Evolutionary conservation across 2,888 invertebrate species (phyloP).

Genomic region (Cremastobaeus sp.): DNA sequence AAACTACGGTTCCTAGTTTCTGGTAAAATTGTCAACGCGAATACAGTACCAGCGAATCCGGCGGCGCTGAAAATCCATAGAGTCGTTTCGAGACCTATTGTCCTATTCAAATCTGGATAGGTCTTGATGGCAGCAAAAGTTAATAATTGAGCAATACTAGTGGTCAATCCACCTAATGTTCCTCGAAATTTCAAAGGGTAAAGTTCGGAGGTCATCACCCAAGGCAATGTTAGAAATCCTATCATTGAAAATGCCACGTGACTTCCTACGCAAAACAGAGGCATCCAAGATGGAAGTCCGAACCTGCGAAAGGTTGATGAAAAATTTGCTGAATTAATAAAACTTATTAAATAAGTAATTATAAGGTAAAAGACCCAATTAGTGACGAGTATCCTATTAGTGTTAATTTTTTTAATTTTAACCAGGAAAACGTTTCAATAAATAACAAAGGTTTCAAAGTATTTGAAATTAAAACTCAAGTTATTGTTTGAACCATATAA

Average conservation of each 20-base stretch:
- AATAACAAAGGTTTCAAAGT: no score
- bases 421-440: no score
- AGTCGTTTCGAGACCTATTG: constrained; percentile 82
- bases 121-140: constrained; percentile 86
- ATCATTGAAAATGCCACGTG: constrained; percentile 87
- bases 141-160: constrained; percentile 84
- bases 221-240: constrained; percentile 86
- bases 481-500: no score
- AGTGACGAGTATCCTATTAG: no score
- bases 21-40: constrained; percentile 82
- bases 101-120: constrained; percentile 82
- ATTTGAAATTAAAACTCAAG: no score
- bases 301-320: constrained; percentile 60
- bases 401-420: no score
- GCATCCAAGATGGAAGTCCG: constrained; percentile 74
- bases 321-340: constrained; percentile 62
- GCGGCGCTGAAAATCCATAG: constrained; percentile 83
- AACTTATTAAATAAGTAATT: no score
- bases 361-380: no score
- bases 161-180: constrained; percentile 84
- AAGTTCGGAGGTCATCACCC: constrained; percentile 87
- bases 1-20: constrained; percentile 85
- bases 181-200: constrained; percentile 85
- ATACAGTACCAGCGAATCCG: constrained; percentile 81
- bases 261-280: constrained; percentile 82